Percentiles rank a stretch among this genome's conserved stretches.
phyloP scores from a whole-genome alignment of 2,797 vertebrate species.

The Syndactyla subalaris region DNA sequence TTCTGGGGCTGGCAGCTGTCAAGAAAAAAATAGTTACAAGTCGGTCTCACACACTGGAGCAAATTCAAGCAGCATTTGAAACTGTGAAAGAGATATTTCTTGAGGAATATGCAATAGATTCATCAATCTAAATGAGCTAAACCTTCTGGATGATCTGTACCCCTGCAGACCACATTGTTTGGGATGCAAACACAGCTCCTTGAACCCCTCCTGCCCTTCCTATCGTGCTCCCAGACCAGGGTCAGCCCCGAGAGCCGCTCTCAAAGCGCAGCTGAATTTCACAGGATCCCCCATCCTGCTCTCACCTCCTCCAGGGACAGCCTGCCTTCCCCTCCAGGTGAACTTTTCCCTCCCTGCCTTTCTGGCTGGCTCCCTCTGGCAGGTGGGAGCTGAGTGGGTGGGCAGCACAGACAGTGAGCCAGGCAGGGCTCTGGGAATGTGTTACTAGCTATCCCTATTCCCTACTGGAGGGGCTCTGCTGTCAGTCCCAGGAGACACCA shows the following conservation, averaged over 20 bases:
- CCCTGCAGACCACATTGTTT: rapidly evolving
- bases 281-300: background rate
- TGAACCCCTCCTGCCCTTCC: rapidly evolving
- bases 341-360: background rate
- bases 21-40: background rate
- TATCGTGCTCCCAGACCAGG: rapidly evolving
- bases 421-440: background rate
- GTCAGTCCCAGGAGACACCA: background rate
- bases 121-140: background rate
- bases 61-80: background rate
- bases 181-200: background rate
- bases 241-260: background rate
- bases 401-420: background rate
- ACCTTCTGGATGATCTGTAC: background rate
- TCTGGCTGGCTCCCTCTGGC: background rate
- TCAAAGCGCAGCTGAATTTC: background rate
- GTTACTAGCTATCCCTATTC: slow-evolving; percentile 25
- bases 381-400: background rate
- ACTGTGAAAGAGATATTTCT: background rate
- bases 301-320: background rate
- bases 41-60: background rate
- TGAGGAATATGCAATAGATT: background rate
- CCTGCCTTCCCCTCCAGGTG: background rate
- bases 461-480: background rate
- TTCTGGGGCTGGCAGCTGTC: background rate